Percentiles rank a stretch among this genome's conserved stretches.
Evolutionary conservation across 1,140 invertebrate genomes (phyloP).

Genomic region (Penaeus chinensis): DNA sequence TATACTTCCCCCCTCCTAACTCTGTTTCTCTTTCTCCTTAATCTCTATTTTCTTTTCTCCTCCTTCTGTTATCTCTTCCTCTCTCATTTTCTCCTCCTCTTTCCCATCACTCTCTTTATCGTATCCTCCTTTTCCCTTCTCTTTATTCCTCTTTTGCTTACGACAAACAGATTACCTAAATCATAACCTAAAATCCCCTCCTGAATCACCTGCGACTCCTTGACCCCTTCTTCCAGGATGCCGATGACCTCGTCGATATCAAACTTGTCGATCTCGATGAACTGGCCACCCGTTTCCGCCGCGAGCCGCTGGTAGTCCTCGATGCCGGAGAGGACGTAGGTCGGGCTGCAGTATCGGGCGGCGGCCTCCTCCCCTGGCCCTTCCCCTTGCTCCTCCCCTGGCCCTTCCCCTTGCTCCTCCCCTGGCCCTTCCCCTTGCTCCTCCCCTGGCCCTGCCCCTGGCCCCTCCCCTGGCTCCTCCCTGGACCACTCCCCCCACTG

Average conservation of each 20-base stretch:
- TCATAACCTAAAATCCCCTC: not conserved
- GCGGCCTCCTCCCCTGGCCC: not conserved
- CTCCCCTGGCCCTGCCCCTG: not conserved
- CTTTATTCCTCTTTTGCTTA: no score
- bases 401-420: not conserved
- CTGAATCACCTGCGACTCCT: slow-evolving; percentile 29
- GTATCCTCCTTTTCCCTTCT: no score
- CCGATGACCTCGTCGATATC: slow-evolving; percentile 37
- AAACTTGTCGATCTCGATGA: slow-evolving; percentile 45
- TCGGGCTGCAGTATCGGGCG: no score
- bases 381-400: no score
- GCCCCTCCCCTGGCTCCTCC: not conserved
- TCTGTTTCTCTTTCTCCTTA: no score
- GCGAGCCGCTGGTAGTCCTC: slow-evolving; percentile 34
- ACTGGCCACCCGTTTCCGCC: slow-evolving; percentile 21
- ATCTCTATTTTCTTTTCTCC: no score
- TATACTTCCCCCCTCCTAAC: no score
- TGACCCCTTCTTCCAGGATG: slow-evolving; percentile 36
- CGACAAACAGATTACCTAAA: no score
- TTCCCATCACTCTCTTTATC: no score
- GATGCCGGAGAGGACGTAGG: slow-evolving; percentile 14
- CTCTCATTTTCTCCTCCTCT: no score
- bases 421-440: not conserved
- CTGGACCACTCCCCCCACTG: not conserved
- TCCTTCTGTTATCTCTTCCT: no score